A percentile compares a stretch with the other conserved stretches of the same genome.
phyloP scores from a whole-genome alignment of 2,888 invertebrate genomes.

The Galeopsomyia nigrocyanea region DNA sequence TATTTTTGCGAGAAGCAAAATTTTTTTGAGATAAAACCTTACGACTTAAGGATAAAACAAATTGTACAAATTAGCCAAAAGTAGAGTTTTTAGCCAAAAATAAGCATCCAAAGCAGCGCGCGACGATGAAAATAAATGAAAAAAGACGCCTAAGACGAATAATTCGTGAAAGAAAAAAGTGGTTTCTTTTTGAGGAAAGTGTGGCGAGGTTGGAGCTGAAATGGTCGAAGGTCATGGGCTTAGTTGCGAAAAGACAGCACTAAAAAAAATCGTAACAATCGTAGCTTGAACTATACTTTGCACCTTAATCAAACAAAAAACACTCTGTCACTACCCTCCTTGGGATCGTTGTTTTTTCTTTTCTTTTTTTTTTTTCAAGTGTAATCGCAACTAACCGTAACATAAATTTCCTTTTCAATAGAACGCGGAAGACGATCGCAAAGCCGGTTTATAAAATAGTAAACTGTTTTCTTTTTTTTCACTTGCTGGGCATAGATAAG shows the following conservation, averaged over 20 bases:
- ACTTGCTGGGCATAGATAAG: constrained; percentile 64
- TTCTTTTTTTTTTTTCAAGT: constrained; percentile 28
- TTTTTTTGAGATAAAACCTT: constrained; percentile 7
- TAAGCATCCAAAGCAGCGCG: constrained; percentile 14
- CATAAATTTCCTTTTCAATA: constrained; percentile 39
- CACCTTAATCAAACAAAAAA: constrained; percentile 56
- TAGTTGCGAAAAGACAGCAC: constrained; percentile 60
- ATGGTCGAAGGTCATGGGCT: constrained; percentile 57
- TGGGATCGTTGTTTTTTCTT: constrained; percentile 31
- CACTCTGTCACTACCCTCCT: constrained; percentile 54
- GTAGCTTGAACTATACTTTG: constrained; percentile 65
- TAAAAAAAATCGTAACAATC: constrained; percentile 56
- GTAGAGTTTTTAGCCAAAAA: constrained; percentile 11
- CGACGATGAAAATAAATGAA: background rate
- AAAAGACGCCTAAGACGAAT: background rate
- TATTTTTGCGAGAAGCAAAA: constrained; percentile 37
- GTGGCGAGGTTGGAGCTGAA: constrained; percentile 37
- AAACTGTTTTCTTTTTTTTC: constrained; percentile 53
- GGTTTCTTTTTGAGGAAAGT: constrained; percentile 18
- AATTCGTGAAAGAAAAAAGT: background rate
- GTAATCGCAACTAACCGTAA: constrained; percentile 20
- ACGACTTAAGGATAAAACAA: constrained; percentile 2
- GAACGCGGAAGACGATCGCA: constrained; percentile 37
- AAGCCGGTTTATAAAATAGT: constrained; percentile 25
- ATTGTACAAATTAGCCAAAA: constrained; percentile 31